phyloP scores from a whole-genome alignment of 2,888 invertebrate genomes.

The Nomada ruficornis region DNA sequence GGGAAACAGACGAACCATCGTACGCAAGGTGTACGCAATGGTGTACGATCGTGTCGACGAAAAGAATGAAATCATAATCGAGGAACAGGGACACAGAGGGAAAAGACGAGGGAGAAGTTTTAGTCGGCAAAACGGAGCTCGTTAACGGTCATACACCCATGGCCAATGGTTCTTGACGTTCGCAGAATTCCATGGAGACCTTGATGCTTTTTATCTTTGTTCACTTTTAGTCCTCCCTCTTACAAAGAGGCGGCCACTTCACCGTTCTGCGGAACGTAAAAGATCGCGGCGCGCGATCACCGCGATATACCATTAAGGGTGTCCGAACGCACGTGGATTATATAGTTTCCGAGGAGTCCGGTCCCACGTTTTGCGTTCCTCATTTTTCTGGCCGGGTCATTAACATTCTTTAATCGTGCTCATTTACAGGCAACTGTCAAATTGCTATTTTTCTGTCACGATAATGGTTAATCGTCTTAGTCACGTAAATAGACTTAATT shows the following conservation, averaged over 20 bases:
- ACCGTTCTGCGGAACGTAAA: slow-evolving; percentile 67
- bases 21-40: not conserved
- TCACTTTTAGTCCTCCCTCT: slow-evolving; percentile 59
- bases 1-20: not conserved
- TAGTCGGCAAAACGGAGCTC: slow-evolving; percentile 59
- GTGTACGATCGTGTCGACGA: too few relatives aligned
- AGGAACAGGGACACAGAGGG: slow-evolving; percentile 13
- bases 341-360: slow-evolving; percentile 61
- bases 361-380: slow-evolving; percentile 49
- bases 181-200: slow-evolving; percentile 65
- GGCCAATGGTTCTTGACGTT: slow-evolving; percentile 70
- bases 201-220: slow-evolving; percentile 71
- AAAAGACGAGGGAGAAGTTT: slow-evolving; percentile 35
- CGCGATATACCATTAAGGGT: slow-evolving; percentile 70
- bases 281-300: slow-evolving; percentile 68
- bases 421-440: slow-evolving; percentile 46
- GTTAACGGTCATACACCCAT: slow-evolving; percentile 72
- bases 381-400: slow-evolving; percentile 55
- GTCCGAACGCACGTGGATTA: slow-evolving; percentile 61
- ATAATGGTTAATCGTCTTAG: slow-evolving; percentile 1
- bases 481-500: slow-evolving; percentile 8
- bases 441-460: slow-evolving; percentile 42
- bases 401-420: slow-evolving; percentile 57
- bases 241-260: slow-evolving; percentile 56
- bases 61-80: slow-evolving; percentile 54